Percentiles rank a stretch among this genome's conserved stretches.
These are phyloP conservation scores for Pygoscelis adeliae DNA, from an alignment of 2,113 vertebrate species.

Conservation along the genomic window DNA sequence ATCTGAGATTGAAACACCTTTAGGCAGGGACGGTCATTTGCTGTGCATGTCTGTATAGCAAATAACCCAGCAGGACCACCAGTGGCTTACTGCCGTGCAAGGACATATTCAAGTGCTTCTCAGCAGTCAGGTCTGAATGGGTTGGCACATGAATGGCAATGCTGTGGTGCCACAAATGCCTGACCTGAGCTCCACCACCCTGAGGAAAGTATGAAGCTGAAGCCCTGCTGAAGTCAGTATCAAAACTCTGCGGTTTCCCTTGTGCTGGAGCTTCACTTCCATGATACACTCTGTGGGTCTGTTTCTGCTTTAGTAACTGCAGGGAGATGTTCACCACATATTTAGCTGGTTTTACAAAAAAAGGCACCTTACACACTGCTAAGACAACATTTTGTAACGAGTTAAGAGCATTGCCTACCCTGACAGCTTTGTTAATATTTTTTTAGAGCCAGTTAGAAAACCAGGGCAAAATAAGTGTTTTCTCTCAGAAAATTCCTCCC, in stretches of 20 bases:
- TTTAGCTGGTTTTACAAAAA: background rate
- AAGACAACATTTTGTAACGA: background rate
- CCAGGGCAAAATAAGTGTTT: background rate
- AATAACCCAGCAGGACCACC: background rate
- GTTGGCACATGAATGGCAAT: background rate
- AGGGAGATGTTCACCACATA: rapidly evolving
- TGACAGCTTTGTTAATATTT: background rate
- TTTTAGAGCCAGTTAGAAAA: background rate
- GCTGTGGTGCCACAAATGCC: background rate
- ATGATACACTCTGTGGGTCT: background rate
- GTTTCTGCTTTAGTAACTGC: background rate
- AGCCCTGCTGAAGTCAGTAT: background rate
- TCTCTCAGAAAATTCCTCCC: background rate
- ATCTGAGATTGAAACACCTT: background rate
- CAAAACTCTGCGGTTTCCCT: background rate
- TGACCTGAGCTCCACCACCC: background rate
- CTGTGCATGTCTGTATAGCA: background rate
- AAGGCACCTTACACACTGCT: background rate
- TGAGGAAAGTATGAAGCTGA: background rate
- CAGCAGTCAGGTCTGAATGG: background rate
- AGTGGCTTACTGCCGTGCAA: rapidly evolving
- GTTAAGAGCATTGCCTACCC: background rate
- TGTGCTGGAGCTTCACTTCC: background rate
- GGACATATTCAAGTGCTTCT: background rate
- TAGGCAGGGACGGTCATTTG: background rate